Percentiles rank a stretch among this genome's conserved stretches.
Evolutionary conservation across 2,888 invertebrate species (phyloP).

Genomic region (Aleiodes leptofemur): DNA sequence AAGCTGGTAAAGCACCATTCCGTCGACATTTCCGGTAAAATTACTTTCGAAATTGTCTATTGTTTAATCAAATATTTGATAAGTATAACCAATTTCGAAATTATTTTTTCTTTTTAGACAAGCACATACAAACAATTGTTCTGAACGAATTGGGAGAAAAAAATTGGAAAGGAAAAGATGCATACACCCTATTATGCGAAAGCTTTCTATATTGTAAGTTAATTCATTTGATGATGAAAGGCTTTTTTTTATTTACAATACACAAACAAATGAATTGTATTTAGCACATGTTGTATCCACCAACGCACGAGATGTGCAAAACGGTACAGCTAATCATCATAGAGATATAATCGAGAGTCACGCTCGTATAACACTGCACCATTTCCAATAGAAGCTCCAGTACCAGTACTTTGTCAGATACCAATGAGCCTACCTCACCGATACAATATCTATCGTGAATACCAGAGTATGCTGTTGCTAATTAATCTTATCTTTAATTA

Average conservation of each 20-base stretch:
- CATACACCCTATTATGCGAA: too few relatives aligned
- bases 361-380: slow-evolving; percentile 59
- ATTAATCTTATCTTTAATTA: slow-evolving; percentile 74
- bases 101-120: too few relatives aligned
- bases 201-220: too few relatives aligned
- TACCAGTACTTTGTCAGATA: slow-evolving; percentile 45
- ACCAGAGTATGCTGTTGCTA: slow-evolving; percentile 56
- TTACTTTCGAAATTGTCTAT: too few relatives aligned
- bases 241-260: too few relatives aligned
- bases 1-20: too few relatives aligned
- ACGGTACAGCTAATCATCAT: slow-evolving; percentile 63
- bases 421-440: slow-evolving; percentile 23
- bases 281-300: not conserved
- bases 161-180: too few relatives aligned
- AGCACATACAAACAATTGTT: too few relatives aligned
- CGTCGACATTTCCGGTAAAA: too few relatives aligned
- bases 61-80: too few relatives aligned
- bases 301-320: slow-evolving; percentile 53
- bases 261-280: slow-evolving; percentile 19
- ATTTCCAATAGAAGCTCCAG: slow-evolving; percentile 40
- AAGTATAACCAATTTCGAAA: too few relatives aligned
- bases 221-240: not conserved
- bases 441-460: slow-evolving; percentile 55
- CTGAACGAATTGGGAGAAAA: too few relatives aligned
- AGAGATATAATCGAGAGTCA: slow-evolving; percentile 64